Base-by-base conservation (phyloP, 2,888 invertebrate species). In the Oasisia sp. region DNA sequence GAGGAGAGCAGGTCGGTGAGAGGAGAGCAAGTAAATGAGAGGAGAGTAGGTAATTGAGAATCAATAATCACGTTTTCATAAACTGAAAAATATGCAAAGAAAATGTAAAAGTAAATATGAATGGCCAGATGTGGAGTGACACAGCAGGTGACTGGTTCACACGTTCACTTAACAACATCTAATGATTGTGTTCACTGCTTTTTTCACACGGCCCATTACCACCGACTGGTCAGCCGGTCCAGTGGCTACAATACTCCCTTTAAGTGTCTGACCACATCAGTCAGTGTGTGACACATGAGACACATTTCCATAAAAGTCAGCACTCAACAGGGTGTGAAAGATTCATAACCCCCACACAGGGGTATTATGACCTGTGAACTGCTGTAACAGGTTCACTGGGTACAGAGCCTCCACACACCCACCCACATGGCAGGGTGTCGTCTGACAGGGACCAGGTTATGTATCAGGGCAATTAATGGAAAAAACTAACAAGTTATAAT, bases 321-420 rank as follows among this genome's bases (percentile, higher is more conserved):
- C 14, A 74, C 74, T 74, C 74, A 74, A 74, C 27, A 74, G 74
- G 74, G 74, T 74, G 74, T 74, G 74, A 74, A 74, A 74, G 74
- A 74, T 74, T 74, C 74, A 74, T 74, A 74, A 74, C 74, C 74
- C 74, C 74, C 7, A 74, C 74, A 74, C 74, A 27, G 27, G 74
- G 74, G 74, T 74, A 74, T 74, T 74, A 74, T n/a, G n/a, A 74
- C 74, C 74, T 27, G n/a, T 74, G 27, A 74, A 50, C 50, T 7
- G 27, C 74, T n/a, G 7, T 19, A n/a, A 4, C n/a, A 19, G 74
- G 74, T 74, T 74, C 74, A n/a, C 19, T 7, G n/a, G 74, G 74
- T 74, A n/a, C 74, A 74, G 5, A 27, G 7, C 74, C 19, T 19
- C 27, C 14, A 74, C 19, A 74, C 27, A 74, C 74, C 74, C 74